These are phyloP conservation scores for Poecilia latipinna DNA, from an alignment of 2,113 vertebrate genomes.

Conservation along the genomic window DNA sequence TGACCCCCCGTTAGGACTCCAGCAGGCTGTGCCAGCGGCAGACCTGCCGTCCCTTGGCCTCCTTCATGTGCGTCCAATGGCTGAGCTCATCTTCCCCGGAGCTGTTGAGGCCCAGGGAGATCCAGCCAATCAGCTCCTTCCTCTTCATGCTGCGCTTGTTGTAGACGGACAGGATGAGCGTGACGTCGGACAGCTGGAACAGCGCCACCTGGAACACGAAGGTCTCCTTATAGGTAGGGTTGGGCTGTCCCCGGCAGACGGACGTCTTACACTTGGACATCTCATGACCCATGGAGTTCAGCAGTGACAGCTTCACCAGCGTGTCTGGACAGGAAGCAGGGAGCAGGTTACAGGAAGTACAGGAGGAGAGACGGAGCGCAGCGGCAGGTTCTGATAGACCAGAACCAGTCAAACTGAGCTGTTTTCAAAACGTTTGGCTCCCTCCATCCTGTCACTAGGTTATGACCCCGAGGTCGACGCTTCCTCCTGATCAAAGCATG, in stretches of 20 bases:
- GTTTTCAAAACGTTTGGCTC: conserved; percentile 21
- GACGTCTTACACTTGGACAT: conserved; percentile 99
- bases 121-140: conserved; percentile 99
- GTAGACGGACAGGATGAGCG: conserved; percentile 96
- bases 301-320: conserved; percentile 93
- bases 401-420: conserved; percentile 16
- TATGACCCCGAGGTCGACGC: conserved; percentile 42
- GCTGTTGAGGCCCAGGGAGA: conserved; percentile 97
- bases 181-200: conserved; percentile 98
- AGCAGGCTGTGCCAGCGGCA: conserved; percentile 95
- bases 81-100: conserved; percentile 95
- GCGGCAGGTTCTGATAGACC: too few relatives aligned
- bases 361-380: too few relatives aligned
- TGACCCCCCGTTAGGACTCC: conserved; percentile 82
- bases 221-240: conserved; percentile 97
- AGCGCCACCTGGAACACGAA: conserved; percentile 98
- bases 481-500: conserved; percentile 59
- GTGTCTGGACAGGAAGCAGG: conserved; percentile 83
- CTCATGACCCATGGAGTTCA: conserved; percentile 99
- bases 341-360: neutral
- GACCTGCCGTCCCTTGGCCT: conserved; percentile 96
- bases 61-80: conserved; percentile 99
- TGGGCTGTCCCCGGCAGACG: conserved; percentile 93
- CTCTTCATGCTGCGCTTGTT: conserved; percentile 98
- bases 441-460: conserved; percentile 29